Evolutionary conservation across 2,888 invertebrate species (phyloP), one percentile per base, ranked within the genome.

Genomic region (Cephus spinipes): DNA sequence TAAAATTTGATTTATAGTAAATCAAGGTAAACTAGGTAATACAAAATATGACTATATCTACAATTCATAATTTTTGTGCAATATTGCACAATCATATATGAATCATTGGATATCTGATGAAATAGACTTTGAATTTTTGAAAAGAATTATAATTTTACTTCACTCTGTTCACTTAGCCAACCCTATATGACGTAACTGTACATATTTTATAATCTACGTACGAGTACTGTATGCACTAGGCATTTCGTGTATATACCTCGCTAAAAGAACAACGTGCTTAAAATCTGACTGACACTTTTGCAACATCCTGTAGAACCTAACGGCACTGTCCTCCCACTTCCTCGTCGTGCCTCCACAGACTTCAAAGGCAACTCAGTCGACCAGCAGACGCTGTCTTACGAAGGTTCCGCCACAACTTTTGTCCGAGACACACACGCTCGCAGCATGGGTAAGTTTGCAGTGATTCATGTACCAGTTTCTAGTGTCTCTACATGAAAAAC

Each of bases 271-370:
- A 15, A 55, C 23, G 40, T 23, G 40, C 23, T 55, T 55, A 55
- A 55, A 55, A 55, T 55, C 40, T 23, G 40, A 23, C 40, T 9
- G 40, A 36, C 0, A 12, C 69, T 35, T 69, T 77, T 68, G 35
- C 31, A n/a, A 40, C 9, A 31, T 30, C 30, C 68, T 15, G 55
- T 32, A 15, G 11, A 78, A 76, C 75, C 74, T 83, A 84, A 84
- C 84, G 84, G 84, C 74, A 83, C 80, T 69, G 73, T 76, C 81
- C 83, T 82, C 84, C 81, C 81, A 80, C 83, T 76, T 79, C 74
- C 34, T 77, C 76, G 74, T 68, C 40, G 78, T 73, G 75, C 77
- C 81, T 79, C 77, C 36, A 40, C 77, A 32, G 81, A 79, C 78
- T 80, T 80, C 77, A 81, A 75, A 77, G 83, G 77, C 79, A 79